phyloP scores from a whole-genome alignment of 1,140 invertebrate species.

The Sinonovacula constricta region DNA sequence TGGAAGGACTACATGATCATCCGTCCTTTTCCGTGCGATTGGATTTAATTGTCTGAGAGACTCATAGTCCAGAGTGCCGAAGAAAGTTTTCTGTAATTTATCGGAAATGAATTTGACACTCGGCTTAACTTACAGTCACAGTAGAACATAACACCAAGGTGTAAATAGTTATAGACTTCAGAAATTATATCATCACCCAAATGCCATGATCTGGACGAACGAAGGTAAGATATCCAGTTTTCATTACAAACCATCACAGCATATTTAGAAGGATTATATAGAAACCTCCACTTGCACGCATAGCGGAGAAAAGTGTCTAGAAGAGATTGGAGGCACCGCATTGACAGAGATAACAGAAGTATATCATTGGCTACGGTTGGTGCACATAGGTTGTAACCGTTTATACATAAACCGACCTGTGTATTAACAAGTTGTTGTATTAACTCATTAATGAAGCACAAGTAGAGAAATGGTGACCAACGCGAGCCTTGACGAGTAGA shows the following conservation, averaged over 20 bases:
- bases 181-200: not conserved
- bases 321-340: no score
- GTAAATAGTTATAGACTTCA: not conserved
- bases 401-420: not conserved
- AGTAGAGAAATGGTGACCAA: not conserved
- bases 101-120: not conserved
- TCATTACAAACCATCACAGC: not conserved
- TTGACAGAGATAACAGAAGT: not conserved
- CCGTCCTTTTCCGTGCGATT: not conserved
- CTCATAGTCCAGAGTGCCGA: not conserved
- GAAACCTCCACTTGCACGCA: not conserved
- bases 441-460: not conserved
- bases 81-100: not conserved
- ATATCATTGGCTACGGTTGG: not conserved
- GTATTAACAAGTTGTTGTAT: not conserved
- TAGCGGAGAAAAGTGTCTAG: no score
- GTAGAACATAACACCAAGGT: not conserved
- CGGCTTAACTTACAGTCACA: not conserved
- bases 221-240: not conserved
- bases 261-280: not conserved
- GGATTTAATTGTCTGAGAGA: not conserved
- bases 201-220: not conserved
- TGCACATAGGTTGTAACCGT: not conserved
- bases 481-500: not conserved
- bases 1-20: not conserved